Base-by-base conservation (phyloP, 1,140 invertebrate genomes). In the Drosophila malerkotliana region DNA sequence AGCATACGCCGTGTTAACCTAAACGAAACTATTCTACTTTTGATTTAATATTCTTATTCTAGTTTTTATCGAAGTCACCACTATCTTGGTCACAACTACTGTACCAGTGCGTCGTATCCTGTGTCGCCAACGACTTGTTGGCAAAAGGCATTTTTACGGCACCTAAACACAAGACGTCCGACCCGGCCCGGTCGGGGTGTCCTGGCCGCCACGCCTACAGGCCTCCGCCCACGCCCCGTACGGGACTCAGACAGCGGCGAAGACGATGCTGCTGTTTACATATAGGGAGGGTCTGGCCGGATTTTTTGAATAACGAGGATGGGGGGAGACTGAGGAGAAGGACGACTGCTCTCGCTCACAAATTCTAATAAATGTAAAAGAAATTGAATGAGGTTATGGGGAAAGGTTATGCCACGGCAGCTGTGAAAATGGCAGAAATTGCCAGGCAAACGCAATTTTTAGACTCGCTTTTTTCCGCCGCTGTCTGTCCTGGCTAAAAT, bases 301-400 rank as follows among this genome's bases (percentile, higher is more conserved):
- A 54, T 63, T 63, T 55, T 73, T 73, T 74, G 73, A 57, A 45
- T 39, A 18, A 14, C 41, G 41, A 74, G 72, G 49, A 26, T 3
- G 60, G 44, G 56, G 44, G 44, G 56, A 39, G 58, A 66, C 52
- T 9, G 21, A 26, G 41, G 41, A 26, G 52, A 49, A 37, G 34
- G 52, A 12, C 44, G 44, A 15, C n/a, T 47, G 15, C 15, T 10
- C 44, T 47, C 71, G 64, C 63, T 68, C 78, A 72, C 83, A 87
- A 82, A 87, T 87, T 87, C 82, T 87, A 87, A 87, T 87, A 87
- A 87, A 87, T 87, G 75, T 87, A 76, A 82, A 87, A 87, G 83
- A 87, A 87, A 87, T 87, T 87, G 82, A 88, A 87, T 87, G 83
- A 87, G 82, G 82, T 82, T 75, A 58, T 75, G 72, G 72, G 59